Conservation (phyloP, 2,113 vertebrate species). For the Microcebus lehilahytsara region DNA sequence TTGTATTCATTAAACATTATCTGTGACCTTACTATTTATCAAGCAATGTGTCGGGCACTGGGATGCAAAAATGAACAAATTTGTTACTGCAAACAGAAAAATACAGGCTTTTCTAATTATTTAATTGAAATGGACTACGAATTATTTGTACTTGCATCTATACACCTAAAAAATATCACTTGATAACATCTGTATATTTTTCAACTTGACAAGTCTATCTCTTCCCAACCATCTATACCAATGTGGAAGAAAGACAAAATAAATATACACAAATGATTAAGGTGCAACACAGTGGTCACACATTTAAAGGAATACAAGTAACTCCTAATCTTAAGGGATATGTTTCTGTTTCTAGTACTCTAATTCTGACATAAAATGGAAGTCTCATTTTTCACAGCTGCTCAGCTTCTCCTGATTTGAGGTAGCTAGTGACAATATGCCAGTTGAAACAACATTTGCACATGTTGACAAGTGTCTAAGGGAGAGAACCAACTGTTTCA, state of each 20-base stretch:
- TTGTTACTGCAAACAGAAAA: not conserved
- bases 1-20: not conserved
- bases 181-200: not conserved
- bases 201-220: not conserved
- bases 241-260: not conserved
- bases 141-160: not conserved
- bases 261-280: not conserved
- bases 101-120: not conserved
- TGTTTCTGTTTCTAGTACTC: constrained; percentile 71
- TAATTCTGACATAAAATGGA: constrained; percentile 70
- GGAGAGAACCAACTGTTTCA: constrained; percentile 75
- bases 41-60: not conserved
- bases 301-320: constrained; percentile 77
- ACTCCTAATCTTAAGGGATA: constrained; percentile 62
- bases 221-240: not conserved
- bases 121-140: not conserved
- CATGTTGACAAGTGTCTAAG: constrained; percentile 81
- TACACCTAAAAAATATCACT: not conserved
- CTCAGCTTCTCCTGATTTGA: constrained; percentile 72
- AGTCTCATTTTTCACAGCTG: constrained; percentile 79
- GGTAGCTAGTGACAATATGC: constrained; percentile 80
- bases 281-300: constrained; percentile 40
- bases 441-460: constrained; percentile 82
- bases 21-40: not conserved
- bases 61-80: not conserved